Evolutionary conservation across 2,113 vertebrate genomes (phyloP), one percentile per base, ranked within the genome.

Genomic region (Formicarius rufipectus): DNA sequence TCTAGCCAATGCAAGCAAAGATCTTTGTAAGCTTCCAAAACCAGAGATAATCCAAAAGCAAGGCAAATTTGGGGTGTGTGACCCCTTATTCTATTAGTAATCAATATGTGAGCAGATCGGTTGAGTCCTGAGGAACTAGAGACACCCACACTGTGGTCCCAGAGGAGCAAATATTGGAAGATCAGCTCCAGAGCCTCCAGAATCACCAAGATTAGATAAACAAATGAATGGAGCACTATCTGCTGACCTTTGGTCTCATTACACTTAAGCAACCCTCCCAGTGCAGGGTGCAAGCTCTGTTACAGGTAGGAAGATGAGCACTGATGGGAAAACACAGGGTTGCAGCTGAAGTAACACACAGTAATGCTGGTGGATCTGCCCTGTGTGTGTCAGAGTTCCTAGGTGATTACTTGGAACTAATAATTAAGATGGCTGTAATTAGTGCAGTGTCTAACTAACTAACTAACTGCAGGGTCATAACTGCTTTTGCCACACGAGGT

Each of bases 241-340:
- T 78, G 28, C 84, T 94, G 39, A 95, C 92, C 95, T 87, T 96
- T 94, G 80, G 60, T 87, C 90, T 93, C 64, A 12, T 78, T 40
- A 18, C 1, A 4, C 72, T 94, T 85, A n/a, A 64, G 90, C 96
- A 95, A 94, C n/a, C 14, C 60, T 89, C 53, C 7, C 17, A 68
- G 58, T 25, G 59, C 21, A 14, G 28, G 30, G 59, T 28, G 20
- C 45, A 53, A 59, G 3, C 67, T 53, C 7, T 37, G 84, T 55
- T 42, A 44, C 2, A 9, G 75, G 42, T 5, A 3, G 50, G 63
- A 53, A 62, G 72, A 17, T n/a, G 67, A 78, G 42, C 28, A 21
- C 64, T 47, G 6, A 44, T 72, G 84, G 68, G 33, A 40, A 88
- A 85, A 50, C 13, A 39, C 87, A 20, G 35, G 72, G 42, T 30